phyloP scores from a whole-genome alignment of 2,113 vertebrate genomes.

The Pardalotus punctatus region DNA sequence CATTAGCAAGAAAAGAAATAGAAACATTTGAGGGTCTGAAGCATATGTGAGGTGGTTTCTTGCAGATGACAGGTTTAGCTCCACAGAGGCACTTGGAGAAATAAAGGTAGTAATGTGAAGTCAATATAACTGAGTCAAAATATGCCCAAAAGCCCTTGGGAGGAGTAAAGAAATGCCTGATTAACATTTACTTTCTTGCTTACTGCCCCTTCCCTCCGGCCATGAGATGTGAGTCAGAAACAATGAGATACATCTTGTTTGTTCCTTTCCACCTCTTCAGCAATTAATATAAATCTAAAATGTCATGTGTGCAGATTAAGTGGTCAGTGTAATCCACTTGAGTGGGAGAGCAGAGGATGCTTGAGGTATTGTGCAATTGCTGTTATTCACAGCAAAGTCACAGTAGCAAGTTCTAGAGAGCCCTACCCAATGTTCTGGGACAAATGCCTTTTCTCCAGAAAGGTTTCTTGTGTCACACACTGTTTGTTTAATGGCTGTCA shows the following conservation, averaged over 20 bases:
- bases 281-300: not conserved
- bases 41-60: not conserved
- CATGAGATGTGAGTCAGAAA: not conserved
- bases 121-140: not conserved
- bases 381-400: not conserved
- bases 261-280: not conserved
- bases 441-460: not conserved
- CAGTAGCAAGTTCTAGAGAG: not conserved
- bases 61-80: not conserved
- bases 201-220: rapidly evolving
- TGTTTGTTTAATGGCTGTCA: not conserved
- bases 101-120: not conserved
- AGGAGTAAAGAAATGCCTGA: not conserved
- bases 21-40: not conserved
- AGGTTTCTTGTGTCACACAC: not conserved
- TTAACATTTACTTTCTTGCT: not conserved
- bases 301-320: not conserved
- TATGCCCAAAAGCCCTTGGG: not conserved
- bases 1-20: not conserved
- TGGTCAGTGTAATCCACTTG: not conserved
- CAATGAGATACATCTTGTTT: not conserved
- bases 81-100: not conserved
- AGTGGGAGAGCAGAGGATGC: not conserved
- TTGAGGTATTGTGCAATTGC: not conserved
- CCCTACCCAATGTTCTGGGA: not conserved